phyloP scores from a whole-genome alignment of 1,140 invertebrate genomes.

The Aphis gossypii region DNA sequence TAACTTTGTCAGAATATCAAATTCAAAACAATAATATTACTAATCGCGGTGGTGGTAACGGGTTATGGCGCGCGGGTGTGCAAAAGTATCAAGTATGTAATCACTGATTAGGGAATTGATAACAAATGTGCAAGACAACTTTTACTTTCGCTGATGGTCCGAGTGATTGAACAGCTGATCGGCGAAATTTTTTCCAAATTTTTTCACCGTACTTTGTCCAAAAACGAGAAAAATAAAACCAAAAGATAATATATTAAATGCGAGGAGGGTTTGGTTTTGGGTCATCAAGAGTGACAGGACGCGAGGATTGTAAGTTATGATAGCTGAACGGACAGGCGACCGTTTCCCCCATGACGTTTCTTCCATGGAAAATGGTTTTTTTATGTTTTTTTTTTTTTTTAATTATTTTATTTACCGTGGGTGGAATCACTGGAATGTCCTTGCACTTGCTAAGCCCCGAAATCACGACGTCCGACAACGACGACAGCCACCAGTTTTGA shows the following conservation, averaged over 20 bases:
- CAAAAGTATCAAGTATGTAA: neutral
- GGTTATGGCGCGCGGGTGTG: neutral
- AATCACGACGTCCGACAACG: slow-evolving; percentile 41
- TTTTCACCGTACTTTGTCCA: neutral
- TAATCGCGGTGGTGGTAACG: neutral
- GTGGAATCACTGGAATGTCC: slow-evolving; percentile 58
- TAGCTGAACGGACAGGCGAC: neutral
- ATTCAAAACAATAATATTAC: slow-evolving; percentile 23
- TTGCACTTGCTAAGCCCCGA: slow-evolving; percentile 55
- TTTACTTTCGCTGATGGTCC: neutral
- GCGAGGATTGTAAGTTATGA: neutral
- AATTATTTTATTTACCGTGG: slow-evolving; percentile 57
- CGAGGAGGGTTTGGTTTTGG: neutral
- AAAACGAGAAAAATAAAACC: neutral
- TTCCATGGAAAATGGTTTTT: slow-evolving; percentile 45
- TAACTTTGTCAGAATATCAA: neutral
- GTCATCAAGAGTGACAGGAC: neutral
- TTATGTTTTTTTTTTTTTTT: slow-evolving; percentile 6
- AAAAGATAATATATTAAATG: neutral
- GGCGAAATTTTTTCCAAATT: neutral
- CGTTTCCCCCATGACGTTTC: slow-evolving; percentile 40
- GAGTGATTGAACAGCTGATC: neutral
- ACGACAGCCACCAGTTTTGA: slow-evolving; percentile 43
- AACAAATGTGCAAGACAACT: neutral
- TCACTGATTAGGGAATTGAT: neutral